Base-by-base conservation (phyloP, 2,797 vertebrate genomes). In the Hafferia zeledoni region DNA sequence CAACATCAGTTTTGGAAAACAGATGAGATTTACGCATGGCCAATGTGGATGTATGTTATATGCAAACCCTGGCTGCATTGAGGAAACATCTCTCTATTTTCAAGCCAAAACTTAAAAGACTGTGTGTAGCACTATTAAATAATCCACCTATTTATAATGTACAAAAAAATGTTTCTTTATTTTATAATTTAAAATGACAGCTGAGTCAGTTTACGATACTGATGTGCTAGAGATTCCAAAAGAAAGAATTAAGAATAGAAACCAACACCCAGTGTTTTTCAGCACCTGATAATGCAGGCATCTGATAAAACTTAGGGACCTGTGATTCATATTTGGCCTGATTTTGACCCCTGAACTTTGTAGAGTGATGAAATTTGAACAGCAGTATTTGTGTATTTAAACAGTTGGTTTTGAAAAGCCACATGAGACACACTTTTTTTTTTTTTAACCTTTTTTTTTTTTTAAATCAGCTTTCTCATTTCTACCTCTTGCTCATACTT, bases 311-410 rank as follows among this genome's bases (percentile, higher is more conserved):
- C 46, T 53, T 41, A 57, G 35, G 71, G 84, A 75, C 37, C 60
- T 80, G 70, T 96, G 95, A 96, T 93, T 96, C 94, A 94, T 94
- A 87, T 91, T 83, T 93, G 70, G 72, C 95, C 94, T 95, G 60
- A 43, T 92, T 94, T 94, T 96, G 92, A 96, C 83, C 94, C 64
- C 79, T 93, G 86, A 87, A 90, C 92, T 95, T 78, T 89, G 63
- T 87, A 52, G 91, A 95, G 89, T 82, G 93, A 85, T 94, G 94
- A 96, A 91, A 97, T 93, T 86, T 86, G 83, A 95, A 92, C 86
- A 96, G 91, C n/a, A 72, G 57, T 90, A 95, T 95, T 96, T 96
- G 89, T 37, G 13, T 96, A 89, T 94, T 97, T 96, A 90, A 96
- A 91, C 70, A 93, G 82, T 94, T 84, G 92, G 35, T 81, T 96